These are phyloP conservation scores for Sebastes glaucus DNA, from an alignment of 2,797 vertebrate species.

Conservation along the genomic window DNA sequence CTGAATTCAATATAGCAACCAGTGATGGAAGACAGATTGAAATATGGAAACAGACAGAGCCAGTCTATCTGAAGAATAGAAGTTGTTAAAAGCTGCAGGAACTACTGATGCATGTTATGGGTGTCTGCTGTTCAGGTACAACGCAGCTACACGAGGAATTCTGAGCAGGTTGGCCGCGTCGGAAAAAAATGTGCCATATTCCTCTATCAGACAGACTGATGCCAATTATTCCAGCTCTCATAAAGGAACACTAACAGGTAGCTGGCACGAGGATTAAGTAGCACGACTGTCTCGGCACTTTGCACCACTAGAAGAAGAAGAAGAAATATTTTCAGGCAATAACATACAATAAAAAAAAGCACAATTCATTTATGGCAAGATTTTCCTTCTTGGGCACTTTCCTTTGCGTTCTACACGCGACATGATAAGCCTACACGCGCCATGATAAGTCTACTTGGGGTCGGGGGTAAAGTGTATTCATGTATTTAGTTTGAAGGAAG, in stretches of 20 bases:
- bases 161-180: constrained; percentile 22
- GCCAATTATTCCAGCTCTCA: constrained; percentile 5
- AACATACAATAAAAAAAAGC: constrained; percentile 45
- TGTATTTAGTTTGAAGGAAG: constrained; percentile 39
- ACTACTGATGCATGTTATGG: constrained; percentile 60
- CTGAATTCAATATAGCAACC: constrained; percentile 52
- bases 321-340: constrained; percentile 42
- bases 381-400: constrained; percentile 68
- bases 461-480: not conserved
- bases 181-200: constrained; percentile 3
- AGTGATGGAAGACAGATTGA: constrained; percentile 58
- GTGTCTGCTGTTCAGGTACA: constrained; percentile 47
- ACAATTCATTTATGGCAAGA: constrained; percentile 61
- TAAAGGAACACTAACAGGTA: constrained; percentile 21
- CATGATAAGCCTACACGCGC: not conserved
- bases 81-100: constrained; percentile 57
- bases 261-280: constrained; percentile 21
- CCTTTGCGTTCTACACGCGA: constrained; percentile 26
- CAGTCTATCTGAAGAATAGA: constrained; percentile 46
- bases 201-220: constrained; percentile 17
- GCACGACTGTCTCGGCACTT: constrained; percentile 35
- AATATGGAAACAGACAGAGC: constrained; percentile 56
- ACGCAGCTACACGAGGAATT: constrained; percentile 14
- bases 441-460: constrained; percentile 1
- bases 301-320: constrained; percentile 12